A percentile compares a stretch with the other conserved stretches of the same genome.
Conservation (phyloP, 2,888 invertebrate species). For the Diarsia brunnea region DNA sequence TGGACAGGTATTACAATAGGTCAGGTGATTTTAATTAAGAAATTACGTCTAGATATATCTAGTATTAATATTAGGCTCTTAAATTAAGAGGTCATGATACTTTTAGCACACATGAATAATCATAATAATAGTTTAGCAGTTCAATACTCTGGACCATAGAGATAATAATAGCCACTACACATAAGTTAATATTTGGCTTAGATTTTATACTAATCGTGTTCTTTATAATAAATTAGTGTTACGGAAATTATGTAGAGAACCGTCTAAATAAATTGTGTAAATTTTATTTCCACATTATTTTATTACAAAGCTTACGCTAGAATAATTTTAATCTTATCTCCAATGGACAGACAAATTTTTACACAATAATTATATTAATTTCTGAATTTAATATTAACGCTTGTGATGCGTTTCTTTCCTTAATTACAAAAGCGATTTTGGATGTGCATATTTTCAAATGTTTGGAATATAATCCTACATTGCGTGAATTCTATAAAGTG, state of each 20-base stretch:
- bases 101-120: slow-evolving; percentile 76
- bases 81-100: slow-evolving; percentile 82
- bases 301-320: slow-evolving; percentile 69
- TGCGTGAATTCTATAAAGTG: slow-evolving; percentile 56
- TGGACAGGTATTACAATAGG: slow-evolving; percentile 75
- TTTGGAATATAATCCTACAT: slow-evolving; percentile 60
- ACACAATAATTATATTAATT: slow-evolving; percentile 36
- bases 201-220: slow-evolving; percentile 73
- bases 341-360: slow-evolving; percentile 68
- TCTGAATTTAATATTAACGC: slow-evolving; percentile 57
- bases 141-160: slow-evolving; percentile 77
- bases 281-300: slow-evolving; percentile 82
- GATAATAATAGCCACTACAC: slow-evolving; percentile 76
- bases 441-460: slow-evolving; percentile 67
- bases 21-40: slow-evolving; percentile 72
- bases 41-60: slow-evolving; percentile 68
- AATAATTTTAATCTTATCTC: slow-evolving; percentile 60
- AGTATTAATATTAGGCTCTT: slow-evolving; percentile 79
- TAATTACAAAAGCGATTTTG: slow-evolving; percentile 76
- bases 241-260: slow-evolving; percentile 84
- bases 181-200: slow-evolving; percentile 82
- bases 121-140: slow-evolving; percentile 73
- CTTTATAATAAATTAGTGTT: slow-evolving; percentile 75
- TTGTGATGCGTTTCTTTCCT: slow-evolving; percentile 60
- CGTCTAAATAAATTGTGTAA: slow-evolving; percentile 86